Conservation (phyloP, 2,888 invertebrate genomes). For the Temnothorax rugatulus region DNA sequence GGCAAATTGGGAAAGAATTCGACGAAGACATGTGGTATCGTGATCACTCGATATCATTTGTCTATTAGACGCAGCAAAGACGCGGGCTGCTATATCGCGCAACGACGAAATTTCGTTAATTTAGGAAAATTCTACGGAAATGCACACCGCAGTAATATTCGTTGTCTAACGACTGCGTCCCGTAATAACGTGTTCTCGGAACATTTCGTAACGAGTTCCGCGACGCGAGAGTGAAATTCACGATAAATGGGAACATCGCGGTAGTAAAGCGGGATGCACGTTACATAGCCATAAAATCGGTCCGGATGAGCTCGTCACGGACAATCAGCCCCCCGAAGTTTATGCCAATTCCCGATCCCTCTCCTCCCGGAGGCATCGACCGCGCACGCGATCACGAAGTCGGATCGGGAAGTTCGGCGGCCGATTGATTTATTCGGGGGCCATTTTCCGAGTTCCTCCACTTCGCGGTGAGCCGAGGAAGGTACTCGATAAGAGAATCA, state of each 20-base stretch:
- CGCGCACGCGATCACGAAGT: slow-evolving; percentile 72
- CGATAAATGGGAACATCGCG: slow-evolving; percentile 61
- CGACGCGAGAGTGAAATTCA: slow-evolving; percentile 57
- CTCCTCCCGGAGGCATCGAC: slow-evolving; percentile 16
- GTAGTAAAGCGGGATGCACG: slow-evolving; percentile 72
- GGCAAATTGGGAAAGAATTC: slow-evolving; percentile 28
- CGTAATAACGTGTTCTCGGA: slow-evolving; percentile 61
- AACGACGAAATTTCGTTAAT: slow-evolving; percentile 39
- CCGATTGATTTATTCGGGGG: slow-evolving; percentile 73
- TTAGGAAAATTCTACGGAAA: slow-evolving; percentile 49
- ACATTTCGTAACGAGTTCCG: slow-evolving; percentile 69
- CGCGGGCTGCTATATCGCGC: background rate
- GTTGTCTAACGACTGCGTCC: slow-evolving; percentile 53
- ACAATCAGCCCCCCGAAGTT: slow-evolving; percentile 70
- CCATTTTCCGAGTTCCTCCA: slow-evolving; percentile 73
- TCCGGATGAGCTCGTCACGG: slow-evolving; percentile 71
- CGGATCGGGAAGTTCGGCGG: slow-evolving; percentile 63
- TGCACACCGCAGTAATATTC: slow-evolving; percentile 44
- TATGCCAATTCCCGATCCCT: slow-evolving; percentile 63
- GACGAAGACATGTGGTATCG: slow-evolving; percentile 35
- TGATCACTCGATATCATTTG: slow-evolving; percentile 2
- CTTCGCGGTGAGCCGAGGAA: slow-evolving; percentile 60
- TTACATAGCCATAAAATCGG: slow-evolving; percentile 72
- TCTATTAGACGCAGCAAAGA: background rate
- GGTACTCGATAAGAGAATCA: slow-evolving; percentile 74